Percentiles rank a stretch among this genome's conserved stretches.
Evolutionary conservation across 2,888 invertebrate species (phyloP).

Genomic region (Chrysomela aeneicollis): DNA sequence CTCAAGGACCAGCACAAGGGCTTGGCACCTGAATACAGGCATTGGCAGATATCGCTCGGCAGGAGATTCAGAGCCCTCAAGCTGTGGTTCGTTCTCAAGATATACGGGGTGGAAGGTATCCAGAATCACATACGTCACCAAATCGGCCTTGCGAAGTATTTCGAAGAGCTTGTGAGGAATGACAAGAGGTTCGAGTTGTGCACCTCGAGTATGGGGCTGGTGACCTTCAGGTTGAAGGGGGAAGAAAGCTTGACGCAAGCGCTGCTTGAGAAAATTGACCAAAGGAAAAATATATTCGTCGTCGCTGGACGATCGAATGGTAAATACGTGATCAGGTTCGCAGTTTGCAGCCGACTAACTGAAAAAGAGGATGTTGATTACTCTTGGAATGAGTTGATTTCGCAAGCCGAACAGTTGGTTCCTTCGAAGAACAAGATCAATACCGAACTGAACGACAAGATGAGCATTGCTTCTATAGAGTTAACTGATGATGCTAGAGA

Average conservation of each 20-base stretch:
- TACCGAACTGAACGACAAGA: constrained; percentile 32
- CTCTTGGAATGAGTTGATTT: constrained; percentile 66
- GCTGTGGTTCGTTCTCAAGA: constrained; percentile 89
- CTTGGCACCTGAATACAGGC: constrained; percentile 71
- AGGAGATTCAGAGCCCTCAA: constrained; percentile 90
- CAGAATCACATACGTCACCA: constrained; percentile 80
- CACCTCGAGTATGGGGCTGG: constrained; percentile 68
- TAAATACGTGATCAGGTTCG: constrained; percentile 80
- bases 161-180: constrained; percentile 74
- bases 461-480: constrained; percentile 34
- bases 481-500: constrained; percentile 40
- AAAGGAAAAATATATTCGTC: constrained; percentile 81
- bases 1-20: constrained; percentile 77
- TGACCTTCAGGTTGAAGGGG: constrained; percentile 88
- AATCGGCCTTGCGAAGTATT: constrained; percentile 78
- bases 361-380: constrained; percentile 76
- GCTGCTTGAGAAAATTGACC: constrained; percentile 76
- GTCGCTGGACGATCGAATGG: constrained; percentile 77
- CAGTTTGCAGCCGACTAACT: constrained; percentile 78
- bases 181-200: constrained; percentile 83
- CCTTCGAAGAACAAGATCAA: constrained; percentile 31
- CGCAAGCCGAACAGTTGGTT: constrained; percentile 46
- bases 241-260: constrained; percentile 74
- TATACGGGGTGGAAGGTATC: constrained; percentile 83
- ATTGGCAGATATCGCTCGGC: constrained; percentile 91